Evolutionary conservation across 2,888 invertebrate genomes (phyloP).

Genomic region (Osedax fenrisi): DNA sequence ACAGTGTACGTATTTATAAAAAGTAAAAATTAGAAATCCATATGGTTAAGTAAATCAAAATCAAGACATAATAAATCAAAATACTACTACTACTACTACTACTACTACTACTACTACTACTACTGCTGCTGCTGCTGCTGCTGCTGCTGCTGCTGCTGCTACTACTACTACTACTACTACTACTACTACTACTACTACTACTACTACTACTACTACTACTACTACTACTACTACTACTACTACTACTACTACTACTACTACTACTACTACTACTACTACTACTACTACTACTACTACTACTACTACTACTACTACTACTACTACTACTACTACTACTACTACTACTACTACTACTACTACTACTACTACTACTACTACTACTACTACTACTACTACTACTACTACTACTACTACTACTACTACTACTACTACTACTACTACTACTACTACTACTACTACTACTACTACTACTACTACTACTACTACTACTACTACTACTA

Average conservation of each 20-base stretch:
- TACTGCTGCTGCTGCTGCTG: background rate
- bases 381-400: background rate
- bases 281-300: background rate
- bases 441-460: conserved; percentile 7
- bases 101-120: conserved; percentile 2
- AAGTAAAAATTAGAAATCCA: too few relatives aligned
- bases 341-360: conserved; percentile 5
- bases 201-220: background rate
- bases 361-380: conserved; percentile 3
- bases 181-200: background rate
- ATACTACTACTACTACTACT: background rate
- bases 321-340: background rate
- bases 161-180: background rate
- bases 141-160: background rate
- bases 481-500: background rate
- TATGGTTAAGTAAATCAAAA: too few relatives aligned
- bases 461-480: conserved; percentile 5
- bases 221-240: background rate
- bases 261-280: background rate
- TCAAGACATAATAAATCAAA: too few relatives aligned
- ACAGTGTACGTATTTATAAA: too few relatives aligned
- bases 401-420: conserved; percentile 4
- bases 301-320: background rate
- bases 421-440: conserved; percentile 7
- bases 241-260: conserved; percentile 2